Evolutionary conservation across 2,113 vertebrate species (phyloP), one percentile per base, ranked within the genome.

Genomic region (Entelurus aequoreus): DNA sequence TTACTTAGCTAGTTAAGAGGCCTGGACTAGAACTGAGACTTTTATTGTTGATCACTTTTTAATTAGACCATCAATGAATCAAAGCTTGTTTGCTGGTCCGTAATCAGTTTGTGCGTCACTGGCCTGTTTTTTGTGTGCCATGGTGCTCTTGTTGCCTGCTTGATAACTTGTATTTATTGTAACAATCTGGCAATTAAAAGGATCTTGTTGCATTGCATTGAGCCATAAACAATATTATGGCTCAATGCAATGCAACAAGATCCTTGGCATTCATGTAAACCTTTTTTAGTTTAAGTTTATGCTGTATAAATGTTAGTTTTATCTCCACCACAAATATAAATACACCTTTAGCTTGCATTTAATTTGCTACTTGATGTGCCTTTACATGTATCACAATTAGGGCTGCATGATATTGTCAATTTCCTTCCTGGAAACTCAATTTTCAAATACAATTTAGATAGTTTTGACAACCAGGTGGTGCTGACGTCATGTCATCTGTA

Each of bases 161-260:
- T 54, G 19, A 19, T 42, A 59, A 60, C 71, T 68, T 65, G 69
- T 69, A 76, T 65, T 51, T 56, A 14, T 3, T 62, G 56, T 53
- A 69, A 53, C 51, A 66, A 59, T 47, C 57, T 63, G 54, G 68
- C 40, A 9, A 8, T 42, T 42, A 9, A 42, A 42, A 9, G 8
- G 8, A 42, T 42, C 40, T 46, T 46, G 42, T 46, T 46, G 42
- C 42, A 46, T 7, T 11, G 28, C 28, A 28, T 28, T 3, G 42
- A 46, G 3, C 42, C 9, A 11, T 46, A n/a, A n/a, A n/a, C n/a
- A n/a, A n/a, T n/a, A n/a, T n/a, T n/a, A n/a, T n/a, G n/a, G n/a
- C n/a, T n/a, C n/a, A n/a, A n/a, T n/a, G n/a, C n/a, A n/a, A n/a
- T n/a, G n/a, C n/a, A n/a, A n/a, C n/a, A n/a, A n/a, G n/a, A n/a